These are phyloP conservation scores for Thera britannica DNA, from an alignment of 2,888 invertebrate genomes.

Conservation along the genomic window DNA sequence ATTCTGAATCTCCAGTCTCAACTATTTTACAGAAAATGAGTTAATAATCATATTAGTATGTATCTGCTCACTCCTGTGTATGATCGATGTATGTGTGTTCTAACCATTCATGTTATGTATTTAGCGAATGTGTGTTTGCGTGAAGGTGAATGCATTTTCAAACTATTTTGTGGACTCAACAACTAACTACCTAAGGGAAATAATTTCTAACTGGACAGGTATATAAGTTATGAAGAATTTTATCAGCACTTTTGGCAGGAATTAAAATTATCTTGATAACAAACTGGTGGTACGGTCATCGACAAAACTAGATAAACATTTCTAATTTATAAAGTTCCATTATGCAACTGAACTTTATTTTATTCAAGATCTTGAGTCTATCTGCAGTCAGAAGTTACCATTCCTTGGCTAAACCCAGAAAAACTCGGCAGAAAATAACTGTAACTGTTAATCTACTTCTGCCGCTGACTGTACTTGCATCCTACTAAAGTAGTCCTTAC, in stretches of 20 bases:
- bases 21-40: slow-evolving; percentile 53
- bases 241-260: not conserved
- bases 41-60: slow-evolving; percentile 39
- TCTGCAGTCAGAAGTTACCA: too few relatives aligned
- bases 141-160: slow-evolving; percentile 51
- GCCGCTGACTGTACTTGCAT: not conserved
- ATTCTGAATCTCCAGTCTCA: too few relatives aligned
- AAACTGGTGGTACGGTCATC: not conserved
- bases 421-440: too few relatives aligned
- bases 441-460: too few relatives aligned
- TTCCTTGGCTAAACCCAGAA: too few relatives aligned
- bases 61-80: slow-evolving; percentile 40
- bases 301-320: too few relatives aligned
- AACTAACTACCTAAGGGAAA: not conserved
- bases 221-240: not conserved
- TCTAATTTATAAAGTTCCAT: too few relatives aligned
- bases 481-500: not conserved
- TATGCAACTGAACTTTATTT: too few relatives aligned
- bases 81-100: slow-evolving; percentile 38
- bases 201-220: not conserved
- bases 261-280: not conserved
- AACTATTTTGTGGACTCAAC: not conserved
- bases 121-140: slow-evolving; percentile 46
- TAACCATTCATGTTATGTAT: slow-evolving; percentile 33
- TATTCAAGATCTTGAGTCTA: not conserved